Evolutionary conservation across 2,113 vertebrate genomes (phyloP), one percentile per base, ranked within the genome.

Genomic region (Sisor rabdophorus): DNA sequence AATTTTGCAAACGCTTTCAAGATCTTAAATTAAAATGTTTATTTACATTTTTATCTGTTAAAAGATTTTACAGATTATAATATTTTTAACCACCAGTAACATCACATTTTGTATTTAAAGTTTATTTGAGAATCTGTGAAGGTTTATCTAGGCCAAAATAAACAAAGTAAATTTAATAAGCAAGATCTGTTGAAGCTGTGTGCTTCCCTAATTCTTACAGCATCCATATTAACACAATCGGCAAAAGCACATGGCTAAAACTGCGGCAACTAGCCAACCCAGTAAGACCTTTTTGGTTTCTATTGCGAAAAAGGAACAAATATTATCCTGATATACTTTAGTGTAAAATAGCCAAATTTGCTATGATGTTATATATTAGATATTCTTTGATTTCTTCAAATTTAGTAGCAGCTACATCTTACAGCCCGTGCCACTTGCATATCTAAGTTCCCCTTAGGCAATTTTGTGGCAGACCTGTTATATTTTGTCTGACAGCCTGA

Each of bases 391-490:
- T 64, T 74, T 77, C 56, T 72, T 10, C 74, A 52, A 32, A 71
- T 71, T 64, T 61, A 77, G 58, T 83, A 75, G 71, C 78, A 77
- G 28, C 50, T 48, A 68, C 71, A 47, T 53, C 36, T 70, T 64
- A 71, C 81, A 75, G 50, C 71, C 78, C 72, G 65, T 48, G 67
- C 71, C 69, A 67, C 55, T 47, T 69, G 40, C 30, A 73, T 59
- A 50, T 64, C 68, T 40, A 36, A 53, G 47, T 70, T 47, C 28
- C 26, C 54, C 11, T 58, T 15, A 50, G 53, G 58, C 55, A 28
- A 22, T 1, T 71, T 55, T 82, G 28, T 20, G 64, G 56, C 15
- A 28, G 73, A 59, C 20, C 11, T 65, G 64, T 32, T 2, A 36
- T 36, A 36, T 36, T 36, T 36, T 36, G 12, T 54, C 15, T 11